A percentile compares a stretch with the other conserved stretches of the same genome.
phyloP scores from a whole-genome alignment of 2,888 invertebrate species.

The Trissoscelio sp. region DNA sequence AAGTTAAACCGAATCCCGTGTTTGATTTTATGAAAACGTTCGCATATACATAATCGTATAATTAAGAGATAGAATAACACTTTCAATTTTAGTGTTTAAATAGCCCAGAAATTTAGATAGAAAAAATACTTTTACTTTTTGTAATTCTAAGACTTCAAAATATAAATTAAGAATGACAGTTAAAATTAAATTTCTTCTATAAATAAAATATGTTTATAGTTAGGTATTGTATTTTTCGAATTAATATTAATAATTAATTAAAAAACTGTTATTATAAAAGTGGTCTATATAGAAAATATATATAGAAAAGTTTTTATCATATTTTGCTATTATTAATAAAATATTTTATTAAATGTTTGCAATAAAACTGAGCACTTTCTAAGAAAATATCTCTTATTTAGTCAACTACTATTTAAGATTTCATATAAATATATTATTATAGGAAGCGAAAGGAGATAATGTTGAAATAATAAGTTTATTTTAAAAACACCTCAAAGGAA shows the following conservation, averaged over 20 bases:
- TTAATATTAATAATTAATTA: too few relatives aligned
- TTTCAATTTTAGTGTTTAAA: background rate
- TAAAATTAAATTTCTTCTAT: too few relatives aligned
- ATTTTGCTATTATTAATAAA: background rate
- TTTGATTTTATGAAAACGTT: background rate
- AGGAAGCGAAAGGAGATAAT: background rate
- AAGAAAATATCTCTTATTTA: background rate
- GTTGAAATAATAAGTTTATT: background rate
- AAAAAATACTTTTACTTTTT: too few relatives aligned
- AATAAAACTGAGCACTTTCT: background rate
- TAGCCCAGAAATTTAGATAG: background rate
- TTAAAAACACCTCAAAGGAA: background rate
- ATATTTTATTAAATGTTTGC: background rate
- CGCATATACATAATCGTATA: background rate
- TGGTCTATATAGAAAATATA: too few relatives aligned
- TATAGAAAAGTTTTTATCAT: too few relatives aligned
- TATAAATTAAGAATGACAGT: too few relatives aligned
- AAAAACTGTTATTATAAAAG: too few relatives aligned
- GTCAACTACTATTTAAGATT: background rate
- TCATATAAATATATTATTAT: background rate
- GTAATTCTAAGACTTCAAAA: too few relatives aligned
- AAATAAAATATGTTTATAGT: too few relatives aligned
- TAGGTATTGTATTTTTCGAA: too few relatives aligned
- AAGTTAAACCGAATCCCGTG: background rate
- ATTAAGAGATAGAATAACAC: background rate